phyloP scores from a whole-genome alignment of 2,113 vertebrate species.

The Lepus europaeus region DNA sequence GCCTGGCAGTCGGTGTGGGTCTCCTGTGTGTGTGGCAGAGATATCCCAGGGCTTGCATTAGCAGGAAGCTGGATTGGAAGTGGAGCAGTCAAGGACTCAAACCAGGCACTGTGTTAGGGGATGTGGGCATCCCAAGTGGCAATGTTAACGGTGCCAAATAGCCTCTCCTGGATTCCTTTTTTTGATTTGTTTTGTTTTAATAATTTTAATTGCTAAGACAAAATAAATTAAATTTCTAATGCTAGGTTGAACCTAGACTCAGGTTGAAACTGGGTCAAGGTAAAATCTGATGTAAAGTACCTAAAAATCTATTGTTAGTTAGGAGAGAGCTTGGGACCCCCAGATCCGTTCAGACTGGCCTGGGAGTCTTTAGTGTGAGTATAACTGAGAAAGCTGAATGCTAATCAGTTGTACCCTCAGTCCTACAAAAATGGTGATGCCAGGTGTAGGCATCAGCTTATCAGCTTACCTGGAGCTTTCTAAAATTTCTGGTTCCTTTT shows the following conservation, averaged over 20 bases:
- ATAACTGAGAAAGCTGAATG: neutral
- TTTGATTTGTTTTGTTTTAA: neutral
- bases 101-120: no score
- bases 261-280: neutral
- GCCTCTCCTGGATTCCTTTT: no score
- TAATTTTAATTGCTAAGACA: neutral
- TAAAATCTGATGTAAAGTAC: neutral
- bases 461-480: neutral
- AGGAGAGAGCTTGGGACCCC: neutral
- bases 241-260: neutral
- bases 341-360: neutral
- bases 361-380: neutral
- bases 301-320: neutral
- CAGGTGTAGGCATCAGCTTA: no score
- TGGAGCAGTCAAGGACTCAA: no score
- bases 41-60: no score
- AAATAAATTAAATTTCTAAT: conserved; percentile 29
- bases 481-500: conserved; percentile 25
- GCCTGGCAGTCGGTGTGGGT: no score
- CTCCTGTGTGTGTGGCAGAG: no score
- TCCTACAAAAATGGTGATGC: no score
- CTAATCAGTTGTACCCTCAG: neutral
- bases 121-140: no score
- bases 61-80: no score
- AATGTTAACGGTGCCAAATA: no score